Base-by-base conservation (phyloP, 1,140 invertebrate species). In the Lordiphosa mommai region DNA sequence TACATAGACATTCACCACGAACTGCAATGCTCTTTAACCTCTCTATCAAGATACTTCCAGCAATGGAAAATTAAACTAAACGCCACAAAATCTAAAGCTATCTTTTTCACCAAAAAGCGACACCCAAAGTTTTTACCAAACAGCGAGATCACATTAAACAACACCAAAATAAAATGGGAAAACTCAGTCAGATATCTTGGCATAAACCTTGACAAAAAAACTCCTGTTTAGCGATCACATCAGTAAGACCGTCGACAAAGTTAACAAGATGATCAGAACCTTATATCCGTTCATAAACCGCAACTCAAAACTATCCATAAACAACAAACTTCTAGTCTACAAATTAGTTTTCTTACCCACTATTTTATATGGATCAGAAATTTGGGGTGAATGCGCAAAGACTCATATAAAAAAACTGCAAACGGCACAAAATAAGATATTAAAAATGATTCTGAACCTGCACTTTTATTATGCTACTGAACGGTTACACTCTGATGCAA, bases 151-250 rank as follows among this genome's bases (percentile, higher is more conserved):
- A n/a, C n/a, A n/a, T n/a, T n/a, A n/a, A n/a, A n/a, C 36, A 38
- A 38, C 44, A 34, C 14, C 30, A 32, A 33, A 33, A 32, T 47
- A 27, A 32, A 32, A 16, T 47, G 44, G 32, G 44, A 47, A 47
- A 10, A 16, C 17, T 33, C 29, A 16, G 44, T 47, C 10, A 30
- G 32, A 12, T 47, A 47, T 47, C 44, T 34, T 33, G 14, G 29
- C 30, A 17, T 34, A 33, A 33, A 32, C 32, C 32, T 47, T n/a
- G 44, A 47, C 44, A 47, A 47, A 23, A 47, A 47, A 47, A 47
- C 44, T 47, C 17, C 14, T 47, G 5, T 23, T 33, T 47, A 47
- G 30, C 30, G 29, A 16, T 32, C 43, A 47, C 30, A 47, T 47
- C 12, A 30, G 43, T 33, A 47, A 47, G 14, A 47, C 29, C 29